Conservation (phyloP, 1,140 invertebrate genomes). For the Hypsibius dujardini region DNA sequence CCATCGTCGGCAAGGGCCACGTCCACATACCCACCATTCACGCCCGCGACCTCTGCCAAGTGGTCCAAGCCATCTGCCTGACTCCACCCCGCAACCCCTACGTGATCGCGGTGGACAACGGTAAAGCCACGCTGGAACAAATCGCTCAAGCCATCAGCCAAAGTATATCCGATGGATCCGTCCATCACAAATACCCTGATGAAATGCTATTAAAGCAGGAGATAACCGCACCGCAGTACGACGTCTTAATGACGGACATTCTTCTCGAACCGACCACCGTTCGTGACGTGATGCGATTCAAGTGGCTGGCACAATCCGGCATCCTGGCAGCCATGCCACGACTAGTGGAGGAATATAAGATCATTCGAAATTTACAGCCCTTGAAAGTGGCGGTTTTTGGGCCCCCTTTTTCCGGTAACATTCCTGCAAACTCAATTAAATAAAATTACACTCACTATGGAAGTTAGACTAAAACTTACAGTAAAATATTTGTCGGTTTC, state of each 20-base stretch:
- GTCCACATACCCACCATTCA: neutral
- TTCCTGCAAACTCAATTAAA: too few species aligned
- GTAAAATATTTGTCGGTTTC: too few species aligned
- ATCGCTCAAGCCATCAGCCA: slow-evolving; percentile 4
- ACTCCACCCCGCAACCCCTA: neutral
- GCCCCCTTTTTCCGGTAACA: too few species aligned
- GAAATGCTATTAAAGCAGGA: neutral
- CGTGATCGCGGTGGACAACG: neutral
- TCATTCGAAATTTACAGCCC: neutral
- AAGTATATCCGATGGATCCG: neutral
- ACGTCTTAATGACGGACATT: neutral
- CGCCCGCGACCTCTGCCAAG: neutral
- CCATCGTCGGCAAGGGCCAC: neutral
- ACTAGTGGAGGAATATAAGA: neutral
- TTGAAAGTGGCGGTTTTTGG: too few species aligned
- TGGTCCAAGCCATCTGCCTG: neutral
- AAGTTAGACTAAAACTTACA: too few species aligned
- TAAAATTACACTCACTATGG: too few species aligned
- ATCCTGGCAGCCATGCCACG: neutral
- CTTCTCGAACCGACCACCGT: neutral
- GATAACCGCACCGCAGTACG: neutral
- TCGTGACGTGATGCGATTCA: neutral
- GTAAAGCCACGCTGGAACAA: neutral
- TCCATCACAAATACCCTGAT: neutral
- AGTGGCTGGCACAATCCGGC: neutral